Conservation (phyloP, 2,113 vertebrate species). For the Gambusia affinis region DNA sequence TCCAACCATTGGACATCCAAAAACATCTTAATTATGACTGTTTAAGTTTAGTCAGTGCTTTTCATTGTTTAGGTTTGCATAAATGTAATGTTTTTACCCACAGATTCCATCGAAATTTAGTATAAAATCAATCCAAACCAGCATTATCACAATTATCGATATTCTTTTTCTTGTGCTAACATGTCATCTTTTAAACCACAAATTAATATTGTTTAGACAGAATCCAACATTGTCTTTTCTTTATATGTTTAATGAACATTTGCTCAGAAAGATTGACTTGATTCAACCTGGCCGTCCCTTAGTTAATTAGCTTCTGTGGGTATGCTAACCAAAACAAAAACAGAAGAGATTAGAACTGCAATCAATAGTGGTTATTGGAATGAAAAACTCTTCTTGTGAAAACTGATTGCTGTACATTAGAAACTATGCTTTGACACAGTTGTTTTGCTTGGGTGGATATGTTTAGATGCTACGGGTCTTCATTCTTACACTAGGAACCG, state of each 20-base stretch:
- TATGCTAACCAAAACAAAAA: background rate
- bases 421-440: no score
- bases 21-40: background rate
- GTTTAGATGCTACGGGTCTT: no score
- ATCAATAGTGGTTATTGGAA: background rate
- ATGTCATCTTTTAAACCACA: background rate
- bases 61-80: no score
- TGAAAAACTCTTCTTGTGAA: no score
- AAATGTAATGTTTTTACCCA: no score
- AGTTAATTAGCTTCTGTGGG: background rate
- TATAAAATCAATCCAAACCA: background rate
- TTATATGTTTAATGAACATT: background rate
- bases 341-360: background rate
- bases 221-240: background rate
- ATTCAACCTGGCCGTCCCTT: background rate
- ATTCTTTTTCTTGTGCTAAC: background rate
- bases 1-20: background rate
- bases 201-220: background rate
- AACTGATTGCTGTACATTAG: no score
- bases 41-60: background rate
- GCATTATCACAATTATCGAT: no score
- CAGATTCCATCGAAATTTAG: no score
- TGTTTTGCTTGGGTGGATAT: no score
- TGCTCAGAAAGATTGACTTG: background rate
- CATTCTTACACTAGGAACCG: background rate